These are phyloP conservation scores for Mythimna albipuncta DNA, from an alignment of 2,888 invertebrate genomes.

Conservation along the genomic window DNA sequence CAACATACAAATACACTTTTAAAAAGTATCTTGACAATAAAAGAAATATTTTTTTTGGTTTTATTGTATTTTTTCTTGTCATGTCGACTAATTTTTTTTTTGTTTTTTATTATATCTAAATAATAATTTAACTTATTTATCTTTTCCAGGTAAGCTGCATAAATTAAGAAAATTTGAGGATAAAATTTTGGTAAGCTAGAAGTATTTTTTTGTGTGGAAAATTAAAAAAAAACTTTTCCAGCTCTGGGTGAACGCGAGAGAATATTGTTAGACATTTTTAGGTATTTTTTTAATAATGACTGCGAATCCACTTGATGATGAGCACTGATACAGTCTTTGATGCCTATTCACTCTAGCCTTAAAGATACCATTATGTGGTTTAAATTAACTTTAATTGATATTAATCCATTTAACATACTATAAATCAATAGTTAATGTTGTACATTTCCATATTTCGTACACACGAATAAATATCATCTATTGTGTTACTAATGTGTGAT, in stretches of 20 bases:
- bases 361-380: too few relatives aligned
- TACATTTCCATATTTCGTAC: background rate
- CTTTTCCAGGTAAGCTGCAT: conserved; percentile 33
- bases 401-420: background rate
- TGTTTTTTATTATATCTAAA: background rate
- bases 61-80: background rate
- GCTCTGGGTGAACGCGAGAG: too few relatives aligned
- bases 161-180: background rate
- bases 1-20: too few relatives aligned
- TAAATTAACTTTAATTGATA: background rate
- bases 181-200: conserved; percentile 16
- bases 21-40: background rate
- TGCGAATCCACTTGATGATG: too few relatives aligned
- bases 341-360: too few relatives aligned
- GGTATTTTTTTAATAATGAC: too few relatives aligned
- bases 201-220: too few relatives aligned
- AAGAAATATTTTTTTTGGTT: background rate
- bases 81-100: background rate
- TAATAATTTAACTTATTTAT: background rate
- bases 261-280: too few relatives aligned
- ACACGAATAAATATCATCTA: conserved; percentile 4
- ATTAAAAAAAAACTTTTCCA: too few relatives aligned
- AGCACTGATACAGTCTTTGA: too few relatives aligned
- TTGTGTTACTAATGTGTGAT: conserved; percentile 17
- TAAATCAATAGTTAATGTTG: background rate